Evolutionary conservation across 1,140 invertebrate species (phyloP).

Genomic region (Microplitis demolitor): DNA sequence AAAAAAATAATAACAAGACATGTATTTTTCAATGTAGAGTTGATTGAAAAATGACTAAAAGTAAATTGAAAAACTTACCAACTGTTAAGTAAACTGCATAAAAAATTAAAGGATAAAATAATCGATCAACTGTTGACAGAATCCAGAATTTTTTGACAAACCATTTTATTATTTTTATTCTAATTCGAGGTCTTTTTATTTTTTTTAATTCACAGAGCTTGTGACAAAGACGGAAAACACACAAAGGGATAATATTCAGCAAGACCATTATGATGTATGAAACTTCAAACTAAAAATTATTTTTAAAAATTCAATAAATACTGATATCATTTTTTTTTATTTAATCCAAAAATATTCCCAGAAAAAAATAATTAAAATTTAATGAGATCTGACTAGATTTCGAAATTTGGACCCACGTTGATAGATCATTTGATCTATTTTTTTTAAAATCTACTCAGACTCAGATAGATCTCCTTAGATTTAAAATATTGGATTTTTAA

Average conservation of each 20-base stretch:
- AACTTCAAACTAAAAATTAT: slow-evolving; percentile 69
- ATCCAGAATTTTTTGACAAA: slow-evolving; percentile 75
- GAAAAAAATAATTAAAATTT: too few species aligned
- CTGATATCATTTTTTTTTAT: too few species aligned
- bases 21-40: too few species aligned
- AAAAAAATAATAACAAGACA: slow-evolving; percentile 22
- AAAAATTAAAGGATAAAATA: slow-evolving; percentile 77
- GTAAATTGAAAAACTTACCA: slow-evolving; percentile 56
- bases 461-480: too few species aligned
- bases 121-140: slow-evolving; percentile 71
- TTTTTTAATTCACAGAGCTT: slow-evolving; percentile 61
- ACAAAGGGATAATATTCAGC: slow-evolving; percentile 69
- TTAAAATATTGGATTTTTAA: too few species aligned
- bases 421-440: too few species aligned
- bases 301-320: too few species aligned
- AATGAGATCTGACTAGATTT: too few species aligned
- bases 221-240: slow-evolving; percentile 65
- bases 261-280: slow-evolving; percentile 69
- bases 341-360: too few species aligned
- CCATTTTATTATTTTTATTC: slow-evolving; percentile 60
- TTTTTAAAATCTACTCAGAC: too few species aligned
- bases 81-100: slow-evolving; percentile 73
- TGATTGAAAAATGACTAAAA: too few species aligned
- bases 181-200: slow-evolving; percentile 62
- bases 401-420: too few species aligned